Evolutionary conservation across 1,140 invertebrate genomes (phyloP).

Genomic region (Thaumatotibia leucotreta): DNA sequence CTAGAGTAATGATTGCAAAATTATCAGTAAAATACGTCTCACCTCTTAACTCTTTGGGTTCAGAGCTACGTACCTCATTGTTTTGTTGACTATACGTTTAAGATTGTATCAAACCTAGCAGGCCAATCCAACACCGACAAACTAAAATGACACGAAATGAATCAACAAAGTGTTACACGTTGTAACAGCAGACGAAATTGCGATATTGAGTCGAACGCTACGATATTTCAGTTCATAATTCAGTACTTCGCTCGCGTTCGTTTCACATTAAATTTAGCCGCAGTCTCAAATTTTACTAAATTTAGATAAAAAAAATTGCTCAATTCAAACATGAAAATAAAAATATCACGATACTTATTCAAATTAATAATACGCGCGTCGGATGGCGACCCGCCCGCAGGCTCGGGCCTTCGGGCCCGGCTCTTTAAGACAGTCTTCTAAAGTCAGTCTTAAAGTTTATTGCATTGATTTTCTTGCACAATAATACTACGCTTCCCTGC

Average conservation of each 20-base stretch:
- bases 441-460: constrained; percentile 74
- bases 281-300: constrained; percentile 11
- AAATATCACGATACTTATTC: constrained; percentile 14
- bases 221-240: neutral
- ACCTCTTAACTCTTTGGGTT: too few relatives aligned
- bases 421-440: constrained; percentile 72
- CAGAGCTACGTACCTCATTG: too few relatives aligned
- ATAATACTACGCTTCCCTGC: constrained; percentile 28
- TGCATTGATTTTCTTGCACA: constrained; percentile 65
- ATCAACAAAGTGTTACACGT: constrained; percentile 4
- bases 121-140: neutral
- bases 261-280: neutral
- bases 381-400: neutral
- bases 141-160: neutral
- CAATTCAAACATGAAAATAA: constrained; percentile 7
- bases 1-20: neutral
- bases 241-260: constrained; percentile 4
- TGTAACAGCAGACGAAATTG: neutral
- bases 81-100: too few relatives aligned
- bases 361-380: constrained; percentile 10
- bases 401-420: constrained; percentile 16
- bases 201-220: constrained; percentile 6
- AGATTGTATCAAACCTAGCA: neutral
- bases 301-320: constrained; percentile 6
- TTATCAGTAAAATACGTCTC: neutral